Conservation (phyloP, 92 coral and sea anemone genomes). For the Nematostella vectensis region DNA sequence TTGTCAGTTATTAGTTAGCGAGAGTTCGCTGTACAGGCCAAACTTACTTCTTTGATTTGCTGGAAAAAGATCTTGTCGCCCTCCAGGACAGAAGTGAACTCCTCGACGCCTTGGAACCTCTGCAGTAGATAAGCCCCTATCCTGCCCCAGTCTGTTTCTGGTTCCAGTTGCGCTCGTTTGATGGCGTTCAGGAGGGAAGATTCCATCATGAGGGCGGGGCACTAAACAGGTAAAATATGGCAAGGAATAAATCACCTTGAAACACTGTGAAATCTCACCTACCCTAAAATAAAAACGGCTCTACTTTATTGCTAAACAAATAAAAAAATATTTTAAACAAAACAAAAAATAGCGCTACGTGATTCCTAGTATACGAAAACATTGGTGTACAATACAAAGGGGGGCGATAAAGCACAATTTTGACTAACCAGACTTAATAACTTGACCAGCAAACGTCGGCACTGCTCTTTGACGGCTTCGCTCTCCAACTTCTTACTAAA, state of each 20-base stretch:
- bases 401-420: too few relatives aligned
- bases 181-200: slow-evolving; percentile 58
- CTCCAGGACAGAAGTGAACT: slow-evolving; percentile 37
- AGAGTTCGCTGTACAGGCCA: too few relatives aligned
- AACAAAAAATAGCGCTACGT: too few relatives aligned
- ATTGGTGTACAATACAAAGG: too few relatives aligned
- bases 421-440: slow-evolving; percentile 52
- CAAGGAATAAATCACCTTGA: background rate
- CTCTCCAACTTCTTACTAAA: slow-evolving; percentile 49
- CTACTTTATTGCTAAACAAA: too few relatives aligned
- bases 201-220: slow-evolving; percentile 69
- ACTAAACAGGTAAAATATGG: slow-evolving; percentile 27
- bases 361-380: too few relatives aligned
- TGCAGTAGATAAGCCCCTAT: slow-evolving; percentile 49
- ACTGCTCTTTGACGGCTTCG: slow-evolving; percentile 66
- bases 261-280: too few relatives aligned
- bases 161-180: slow-evolving; percentile 44
- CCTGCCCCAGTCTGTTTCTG: slow-evolving; percentile 41
- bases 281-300: slow-evolving; percentile 23
- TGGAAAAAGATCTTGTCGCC: slow-evolving; percentile 61
- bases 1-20: too few relatives aligned
- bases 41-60: slow-evolving; percentile 65
- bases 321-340: too few relatives aligned
- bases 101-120: slow-evolving; percentile 53
- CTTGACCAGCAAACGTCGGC: slow-evolving; percentile 46